Evolutionary conservation across 2,113 vertebrate genomes (phyloP).

Genomic region (Gallinago jamesoni): DNA sequence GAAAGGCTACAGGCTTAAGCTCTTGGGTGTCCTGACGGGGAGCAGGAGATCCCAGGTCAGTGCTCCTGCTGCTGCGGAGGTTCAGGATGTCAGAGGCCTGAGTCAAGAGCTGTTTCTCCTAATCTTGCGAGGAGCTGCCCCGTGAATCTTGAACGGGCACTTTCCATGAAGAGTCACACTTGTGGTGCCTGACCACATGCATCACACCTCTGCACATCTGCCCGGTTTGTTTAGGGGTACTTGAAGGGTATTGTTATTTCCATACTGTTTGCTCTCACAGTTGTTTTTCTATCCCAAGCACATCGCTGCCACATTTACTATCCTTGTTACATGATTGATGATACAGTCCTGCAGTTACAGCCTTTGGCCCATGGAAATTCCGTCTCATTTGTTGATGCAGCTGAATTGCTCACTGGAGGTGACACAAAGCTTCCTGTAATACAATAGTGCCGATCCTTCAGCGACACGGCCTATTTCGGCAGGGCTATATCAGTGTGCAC

Average conservation of each 20-base stretch:
- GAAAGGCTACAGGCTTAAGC: not conserved
- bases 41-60: not conserved
- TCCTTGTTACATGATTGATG: fast-evolving
- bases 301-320: not conserved
- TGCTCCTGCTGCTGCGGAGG: fast-evolving
- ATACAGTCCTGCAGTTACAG: not conserved
- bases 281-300: not conserved
- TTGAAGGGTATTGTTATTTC: not conserved
- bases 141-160: not conserved
- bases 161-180: not conserved
- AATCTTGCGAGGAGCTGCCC: not conserved
- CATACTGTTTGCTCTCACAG: not conserved
- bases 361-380: not conserved
- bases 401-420: not conserved
- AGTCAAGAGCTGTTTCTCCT: not conserved
- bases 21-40: not conserved
- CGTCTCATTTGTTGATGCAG: not conserved
- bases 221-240: not conserved
- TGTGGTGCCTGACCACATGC: not conserved
- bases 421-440: not conserved
- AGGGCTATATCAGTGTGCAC: not conserved
- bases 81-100: not conserved
- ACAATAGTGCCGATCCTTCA: fast-evolving
- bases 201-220: not conserved
- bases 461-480: fast-evolving